Conservation (phyloP, 1,140 invertebrate species). For the Drosophila cardini region DNA sequence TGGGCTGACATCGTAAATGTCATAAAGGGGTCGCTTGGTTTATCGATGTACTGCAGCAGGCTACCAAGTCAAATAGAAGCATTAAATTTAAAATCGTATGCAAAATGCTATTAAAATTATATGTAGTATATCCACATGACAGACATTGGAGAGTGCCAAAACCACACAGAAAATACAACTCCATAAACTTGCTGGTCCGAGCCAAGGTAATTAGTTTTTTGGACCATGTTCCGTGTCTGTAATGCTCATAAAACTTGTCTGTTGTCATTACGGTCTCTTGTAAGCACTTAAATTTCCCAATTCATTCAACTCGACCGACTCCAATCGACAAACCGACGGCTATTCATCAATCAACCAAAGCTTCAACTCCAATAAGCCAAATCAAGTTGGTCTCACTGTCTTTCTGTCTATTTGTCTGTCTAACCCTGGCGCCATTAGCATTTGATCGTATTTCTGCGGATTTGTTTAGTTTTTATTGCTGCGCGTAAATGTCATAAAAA, state of each 20-base stretch:
- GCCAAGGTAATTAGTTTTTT: conserved; percentile 64
- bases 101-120: conserved; percentile 60
- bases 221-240: conserved; percentile 40
- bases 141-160: conserved; percentile 21
- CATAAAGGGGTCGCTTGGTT: conserved; percentile 47
- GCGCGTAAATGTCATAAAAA: conserved; percentile 64
- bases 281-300: conserved; percentile 47
- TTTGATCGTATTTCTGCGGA: conserved; percentile 51
- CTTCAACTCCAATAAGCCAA: background rate
- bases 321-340: conserved; percentile 1
- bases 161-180: conserved; percentile 10
- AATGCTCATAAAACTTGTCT: conserved; percentile 45
- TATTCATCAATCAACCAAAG: conserved; percentile 40
- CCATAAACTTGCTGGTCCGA: conserved; percentile 12
- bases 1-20: conserved; percentile 44
- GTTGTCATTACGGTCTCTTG: conserved; percentile 40
- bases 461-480: conserved; percentile 65
- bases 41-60: conserved; percentile 59
- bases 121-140: background rate
- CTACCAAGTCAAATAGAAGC: background rate
- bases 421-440: conserved; percentile 51
- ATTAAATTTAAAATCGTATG: conserved; percentile 64
- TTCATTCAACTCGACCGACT: conserved; percentile 16
- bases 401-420: conserved; percentile 2
- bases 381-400: background rate